A percentile compares a stretch with the other conserved stretches of the same genome.
Conservation (phyloP, 2,888 invertebrate genomes). For the Hydraecia micacea region DNA sequence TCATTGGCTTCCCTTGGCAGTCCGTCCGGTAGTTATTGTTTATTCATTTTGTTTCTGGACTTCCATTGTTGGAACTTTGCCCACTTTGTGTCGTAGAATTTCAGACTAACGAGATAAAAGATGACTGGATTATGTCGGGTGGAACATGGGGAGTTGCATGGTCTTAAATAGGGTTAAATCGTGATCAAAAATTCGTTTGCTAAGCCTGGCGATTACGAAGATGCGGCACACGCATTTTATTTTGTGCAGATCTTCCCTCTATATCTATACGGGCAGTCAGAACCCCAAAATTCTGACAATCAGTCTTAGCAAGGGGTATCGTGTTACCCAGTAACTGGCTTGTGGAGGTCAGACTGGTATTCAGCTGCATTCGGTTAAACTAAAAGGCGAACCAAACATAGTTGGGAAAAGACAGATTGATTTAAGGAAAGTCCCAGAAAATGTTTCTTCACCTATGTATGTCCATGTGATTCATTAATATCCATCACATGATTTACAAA, state of each 20-base stretch:
- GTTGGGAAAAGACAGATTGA: background rate
- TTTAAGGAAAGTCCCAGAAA: background rate
- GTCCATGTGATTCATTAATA: background rate
- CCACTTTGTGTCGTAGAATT: slow-evolving; percentile 6
- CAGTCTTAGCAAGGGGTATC: background rate
- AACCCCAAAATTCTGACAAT: background rate
- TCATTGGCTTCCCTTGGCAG: slow-evolving; percentile 45
- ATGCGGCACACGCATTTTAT: background rate
- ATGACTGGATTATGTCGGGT: slow-evolving; percentile 13
- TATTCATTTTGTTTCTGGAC: slow-evolving; percentile 32
- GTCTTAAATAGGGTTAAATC: background rate
- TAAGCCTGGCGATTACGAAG: background rate
- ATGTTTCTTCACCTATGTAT: background rate
- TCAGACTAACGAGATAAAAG: slow-evolving; percentile 13
- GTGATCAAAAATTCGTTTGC: background rate
- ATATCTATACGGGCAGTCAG: no score
- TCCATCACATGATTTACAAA: slow-evolving; percentile 8
- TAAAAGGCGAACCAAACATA: background rate
- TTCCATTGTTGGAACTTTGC: slow-evolving; percentile 35
- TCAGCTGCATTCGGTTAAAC: background rate
- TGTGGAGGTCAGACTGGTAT: background rate
- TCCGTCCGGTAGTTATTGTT: slow-evolving; percentile 20
- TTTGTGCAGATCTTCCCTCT: background rate
- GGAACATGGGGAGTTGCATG: background rate
- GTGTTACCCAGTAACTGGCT: background rate